These are phyloP conservation scores for Panthera tigris DNA, from an alignment of 2,113 vertebrate genomes.

Conservation along the genomic window DNA sequence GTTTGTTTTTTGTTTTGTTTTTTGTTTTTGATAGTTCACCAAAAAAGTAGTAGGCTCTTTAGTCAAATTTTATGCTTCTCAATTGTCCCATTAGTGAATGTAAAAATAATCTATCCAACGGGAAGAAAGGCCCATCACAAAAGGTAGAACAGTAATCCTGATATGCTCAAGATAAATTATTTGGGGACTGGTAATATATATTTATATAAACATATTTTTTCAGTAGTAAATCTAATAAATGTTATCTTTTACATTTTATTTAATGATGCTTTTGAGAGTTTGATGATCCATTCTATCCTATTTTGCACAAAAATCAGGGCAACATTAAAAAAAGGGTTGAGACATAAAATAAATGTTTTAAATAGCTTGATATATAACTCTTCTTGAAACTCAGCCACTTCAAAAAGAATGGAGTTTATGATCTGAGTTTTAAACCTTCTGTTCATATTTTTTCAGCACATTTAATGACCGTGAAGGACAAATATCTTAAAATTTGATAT, in stretches of 20 bases:
- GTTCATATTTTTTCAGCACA: conserved; percentile 32
- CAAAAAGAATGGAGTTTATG: conserved; percentile 45
- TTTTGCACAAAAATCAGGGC: conserved; percentile 45
- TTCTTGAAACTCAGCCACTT: conserved; percentile 43
- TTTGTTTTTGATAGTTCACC: background rate
- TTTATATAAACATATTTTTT: conserved; percentile 41
- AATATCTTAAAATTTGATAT: conserved; percentile 29
- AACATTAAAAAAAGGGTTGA: background rate
- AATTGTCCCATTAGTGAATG: conserved; percentile 41
- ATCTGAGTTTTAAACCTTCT: background rate
- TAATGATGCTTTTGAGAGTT: conserved; percentile 59
- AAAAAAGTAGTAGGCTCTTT: conserved; percentile 58
- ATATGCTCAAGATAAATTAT: conserved; percentile 63
- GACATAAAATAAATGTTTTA: conserved; percentile 61
- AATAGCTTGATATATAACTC: conserved; percentile 41
- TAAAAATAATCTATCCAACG: conserved; percentile 56
- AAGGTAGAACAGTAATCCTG: conserved; percentile 50
- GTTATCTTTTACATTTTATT: conserved; percentile 48
- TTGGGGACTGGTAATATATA: conserved; percentile 58
- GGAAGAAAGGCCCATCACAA: conserved; percentile 59
- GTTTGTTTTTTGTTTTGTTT: background rate
- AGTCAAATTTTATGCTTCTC: conserved; percentile 46
- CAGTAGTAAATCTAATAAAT: conserved; percentile 47
- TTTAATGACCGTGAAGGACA: conserved; percentile 36
- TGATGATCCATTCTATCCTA: conserved; percentile 55